These are phyloP conservation scores for Hippocampus abdominalis DNA, from an alignment of 2,113 vertebrate species.

Conservation along the genomic window DNA sequence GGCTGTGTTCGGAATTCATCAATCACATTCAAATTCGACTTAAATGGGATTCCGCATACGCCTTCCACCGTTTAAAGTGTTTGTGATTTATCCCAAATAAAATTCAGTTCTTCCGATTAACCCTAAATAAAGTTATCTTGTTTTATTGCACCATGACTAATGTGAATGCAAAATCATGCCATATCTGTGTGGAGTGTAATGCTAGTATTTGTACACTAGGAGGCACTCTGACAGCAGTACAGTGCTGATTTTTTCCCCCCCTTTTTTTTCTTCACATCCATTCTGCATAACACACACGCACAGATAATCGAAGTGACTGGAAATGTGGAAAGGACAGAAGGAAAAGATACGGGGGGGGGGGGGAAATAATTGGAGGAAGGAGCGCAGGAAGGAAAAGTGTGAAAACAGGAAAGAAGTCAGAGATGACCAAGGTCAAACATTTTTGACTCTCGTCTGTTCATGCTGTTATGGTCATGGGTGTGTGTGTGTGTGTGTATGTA, in stretches of 20 bases:
- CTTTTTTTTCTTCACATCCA: neutral
- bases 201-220: constrained; percentile 48
- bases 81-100: no score
- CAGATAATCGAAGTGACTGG: constrained; percentile 1
- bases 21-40: no score
- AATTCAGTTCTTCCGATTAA: no score
- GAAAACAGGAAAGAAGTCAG: constrained; percentile 22
- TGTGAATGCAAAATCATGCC: neutral
- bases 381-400: constrained; percentile 25
- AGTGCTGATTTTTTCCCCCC: constrained; percentile 25
- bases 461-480: neutral
- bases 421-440: constrained; percentile 29
- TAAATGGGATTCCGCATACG: no score
- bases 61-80: no score
- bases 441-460: constrained; percentile 33
- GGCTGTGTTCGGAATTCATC: no score
- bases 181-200: constrained; percentile 29
- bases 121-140: neutral
- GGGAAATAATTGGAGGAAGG: constrained; percentile 12
- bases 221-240: constrained; percentile 63
- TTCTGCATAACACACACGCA: neutral
- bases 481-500: constrained; percentile 9
- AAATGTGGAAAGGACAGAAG: constrained; percentile 4
- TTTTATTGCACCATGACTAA: neutral
- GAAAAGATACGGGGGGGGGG: neutral